These are phyloP conservation scores for Idaea aversata DNA, from an alignment of 2,888 invertebrate genomes.

Conservation along the genomic window DNA sequence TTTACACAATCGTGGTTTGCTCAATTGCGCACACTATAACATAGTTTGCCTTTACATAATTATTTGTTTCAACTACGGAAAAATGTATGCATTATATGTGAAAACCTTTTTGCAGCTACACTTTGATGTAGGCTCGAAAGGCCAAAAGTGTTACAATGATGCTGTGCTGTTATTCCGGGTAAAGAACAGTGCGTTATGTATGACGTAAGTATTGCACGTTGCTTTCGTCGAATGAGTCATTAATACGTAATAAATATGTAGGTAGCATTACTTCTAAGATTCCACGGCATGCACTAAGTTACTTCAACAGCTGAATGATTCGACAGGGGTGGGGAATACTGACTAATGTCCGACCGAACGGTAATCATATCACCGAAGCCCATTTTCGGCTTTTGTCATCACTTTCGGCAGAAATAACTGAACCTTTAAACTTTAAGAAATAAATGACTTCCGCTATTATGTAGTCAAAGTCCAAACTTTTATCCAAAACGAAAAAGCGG, in stretches of 20 bases:
- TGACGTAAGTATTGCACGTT: background rate
- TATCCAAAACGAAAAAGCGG: background rate
- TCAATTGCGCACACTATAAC: background rate
- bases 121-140: background rate
- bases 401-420: background rate
- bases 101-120: background rate
- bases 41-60: background rate
- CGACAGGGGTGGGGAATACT: background rate
- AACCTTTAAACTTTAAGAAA: background rate
- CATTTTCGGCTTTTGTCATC: background rate
- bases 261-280: background rate
- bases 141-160: background rate
- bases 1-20: background rate
- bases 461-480: background rate
- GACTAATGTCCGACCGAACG: background rate
- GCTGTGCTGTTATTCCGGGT: background rate
- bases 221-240: background rate
- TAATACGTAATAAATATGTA: background rate
- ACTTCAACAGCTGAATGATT: constrained; percentile 27
- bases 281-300: constrained; percentile 31
- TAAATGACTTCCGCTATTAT: too few species aligned
- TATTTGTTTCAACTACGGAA: background rate
- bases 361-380: background rate
- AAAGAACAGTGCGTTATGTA: background rate
- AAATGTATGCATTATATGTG: too few species aligned